Percentiles rank a stretch among this genome's conserved stretches.
phyloP scores from a whole-genome alignment of 2,888 invertebrate genomes.

The Merodon equestris region DNA sequence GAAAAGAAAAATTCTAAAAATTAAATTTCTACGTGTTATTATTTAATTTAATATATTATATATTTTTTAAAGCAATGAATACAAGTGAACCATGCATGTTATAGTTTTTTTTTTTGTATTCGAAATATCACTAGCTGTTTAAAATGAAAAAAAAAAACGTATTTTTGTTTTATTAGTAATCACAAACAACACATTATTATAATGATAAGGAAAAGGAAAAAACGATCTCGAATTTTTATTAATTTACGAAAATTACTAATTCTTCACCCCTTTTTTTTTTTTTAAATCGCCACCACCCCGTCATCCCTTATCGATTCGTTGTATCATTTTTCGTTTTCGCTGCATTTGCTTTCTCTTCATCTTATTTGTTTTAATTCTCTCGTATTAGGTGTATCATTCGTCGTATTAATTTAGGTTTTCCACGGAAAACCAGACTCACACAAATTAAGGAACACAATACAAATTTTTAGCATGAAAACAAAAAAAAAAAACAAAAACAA shows the following conservation, averaged over 20 bases:
- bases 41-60: slow-evolving; percentile 61
- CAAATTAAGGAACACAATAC: slow-evolving; percentile 29
- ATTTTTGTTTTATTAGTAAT: slow-evolving; percentile 60
- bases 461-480: slow-evolving; percentile 51
- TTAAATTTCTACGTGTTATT: slow-evolving; percentile 60
- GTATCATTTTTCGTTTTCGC: neutral
- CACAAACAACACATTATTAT: slow-evolving; percentile 55
- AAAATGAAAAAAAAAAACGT: slow-evolving; percentile 26
- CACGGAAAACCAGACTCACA: slow-evolving; percentile 33
- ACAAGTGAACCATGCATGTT: slow-evolving; percentile 61
- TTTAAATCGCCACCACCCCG: too few species aligned
- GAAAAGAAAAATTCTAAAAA: slow-evolving; percentile 19
- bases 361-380: slow-evolving; percentile 23
- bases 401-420: slow-evolving; percentile 40
- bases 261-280: slow-evolving; percentile 24
- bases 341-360: slow-evolving; percentile 10
- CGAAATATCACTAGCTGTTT: slow-evolving; percentile 62
- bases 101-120: slow-evolving; percentile 44
- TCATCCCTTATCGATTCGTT: slow-evolving; percentile 28
- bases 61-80: slow-evolving; percentile 51
- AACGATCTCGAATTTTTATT: slow-evolving; percentile 70
- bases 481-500: slow-evolving; percentile 25
- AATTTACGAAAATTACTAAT: slow-evolving; percentile 56
- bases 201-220: slow-evolving; percentile 44
- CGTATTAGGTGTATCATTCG: slow-evolving; percentile 35